Conservation (phyloP, 2,113 vertebrate species). For the Saccopteryx bilineata region DNA sequence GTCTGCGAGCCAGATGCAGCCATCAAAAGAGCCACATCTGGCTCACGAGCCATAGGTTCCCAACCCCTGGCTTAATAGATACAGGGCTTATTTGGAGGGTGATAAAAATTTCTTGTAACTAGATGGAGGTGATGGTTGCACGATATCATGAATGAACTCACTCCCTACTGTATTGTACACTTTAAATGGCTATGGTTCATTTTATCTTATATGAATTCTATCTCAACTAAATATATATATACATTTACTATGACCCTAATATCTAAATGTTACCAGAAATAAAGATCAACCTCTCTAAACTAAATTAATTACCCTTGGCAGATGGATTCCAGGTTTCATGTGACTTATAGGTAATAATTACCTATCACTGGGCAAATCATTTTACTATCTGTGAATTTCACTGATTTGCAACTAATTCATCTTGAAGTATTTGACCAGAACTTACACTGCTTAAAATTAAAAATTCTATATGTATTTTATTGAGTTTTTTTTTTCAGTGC, state of each 20-base stretch:
- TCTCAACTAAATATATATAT: not conserved
- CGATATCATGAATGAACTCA: not conserved
- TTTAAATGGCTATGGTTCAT: not conserved
- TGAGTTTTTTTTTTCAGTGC: conserved; percentile 69
- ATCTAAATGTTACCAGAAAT: conserved; percentile 71
- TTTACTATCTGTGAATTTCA: conserved; percentile 57
- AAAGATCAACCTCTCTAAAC: conserved; percentile 57
- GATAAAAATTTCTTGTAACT: not conserved
- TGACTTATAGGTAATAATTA: conserved; percentile 52
- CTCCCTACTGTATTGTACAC: not conserved
- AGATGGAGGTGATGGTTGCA: not conserved
- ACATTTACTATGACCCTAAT: not conserved
- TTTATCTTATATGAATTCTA: not conserved
- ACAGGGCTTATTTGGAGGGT: not conserved
- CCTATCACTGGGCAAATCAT: conserved; percentile 59
- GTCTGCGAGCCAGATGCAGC: too few species aligned
- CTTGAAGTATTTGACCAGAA: conserved; percentile 77
- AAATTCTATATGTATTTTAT: conserved; percentile 72
- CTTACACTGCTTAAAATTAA: conserved; percentile 69
- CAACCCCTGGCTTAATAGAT: not conserved
- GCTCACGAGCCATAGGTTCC: too few species aligned
- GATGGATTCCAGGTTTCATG: not conserved
- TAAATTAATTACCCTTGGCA: conserved; percentile 50
- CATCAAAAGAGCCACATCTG: too few species aligned
- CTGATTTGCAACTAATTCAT: conserved; percentile 71